phyloP scores from a whole-genome alignment of 2,797 vertebrate genomes.

The Picus viridis region DNA sequence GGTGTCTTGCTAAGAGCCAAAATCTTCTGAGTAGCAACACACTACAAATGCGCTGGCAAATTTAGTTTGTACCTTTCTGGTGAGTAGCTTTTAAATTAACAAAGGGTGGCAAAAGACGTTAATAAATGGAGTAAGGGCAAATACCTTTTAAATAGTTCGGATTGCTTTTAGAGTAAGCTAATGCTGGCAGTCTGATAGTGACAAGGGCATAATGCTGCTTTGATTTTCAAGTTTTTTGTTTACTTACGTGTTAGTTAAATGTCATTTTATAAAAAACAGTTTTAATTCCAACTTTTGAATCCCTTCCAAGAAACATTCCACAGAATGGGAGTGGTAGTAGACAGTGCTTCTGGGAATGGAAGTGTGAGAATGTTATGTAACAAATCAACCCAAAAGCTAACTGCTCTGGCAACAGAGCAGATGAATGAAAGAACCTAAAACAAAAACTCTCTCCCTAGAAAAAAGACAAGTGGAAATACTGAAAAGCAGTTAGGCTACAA shows the following conservation, averaged over 20 bases:
- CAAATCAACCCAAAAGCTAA: background rate
- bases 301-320: conserved; percentile 1
- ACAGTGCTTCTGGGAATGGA: background rate
- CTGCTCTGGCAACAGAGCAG: background rate
- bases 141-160: background rate
- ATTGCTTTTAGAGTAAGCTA: background rate
- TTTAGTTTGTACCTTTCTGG: background rate
- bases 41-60: background rate
- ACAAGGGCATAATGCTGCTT: background rate
- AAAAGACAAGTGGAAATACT: background rate
- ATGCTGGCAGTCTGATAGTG: background rate
- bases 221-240: background rate
- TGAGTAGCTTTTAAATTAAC: background rate
- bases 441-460: background rate
- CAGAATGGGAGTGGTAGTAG: conserved; percentile 1
- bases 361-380: background rate
- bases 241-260: background rate
- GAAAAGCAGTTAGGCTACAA: background rate
- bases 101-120: background rate
- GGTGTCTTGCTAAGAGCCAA: background rate
- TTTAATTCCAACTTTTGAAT: background rate
- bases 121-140: accelerated
- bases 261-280: background rate
- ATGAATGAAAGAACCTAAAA: background rate
- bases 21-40: background rate